Evolutionary conservation across 2,797 vertebrate species (phyloP), one percentile per base, ranked within the genome.

Genomic region (Rhinichthys osculus): DNA sequence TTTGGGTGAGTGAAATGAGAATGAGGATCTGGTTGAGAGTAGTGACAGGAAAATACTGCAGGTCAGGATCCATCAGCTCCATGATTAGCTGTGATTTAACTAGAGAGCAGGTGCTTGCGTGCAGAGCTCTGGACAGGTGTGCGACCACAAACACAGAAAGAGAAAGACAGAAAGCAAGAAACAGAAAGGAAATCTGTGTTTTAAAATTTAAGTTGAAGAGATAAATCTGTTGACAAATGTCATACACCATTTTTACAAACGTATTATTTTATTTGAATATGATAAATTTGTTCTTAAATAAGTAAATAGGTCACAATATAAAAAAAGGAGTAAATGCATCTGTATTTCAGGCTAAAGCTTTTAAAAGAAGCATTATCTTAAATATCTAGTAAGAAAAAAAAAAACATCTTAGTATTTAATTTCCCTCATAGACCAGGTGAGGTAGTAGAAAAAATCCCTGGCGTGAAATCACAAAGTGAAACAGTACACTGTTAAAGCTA

Each of bases 111-210:
- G 62, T 79, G 47, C 78, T 86, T 79, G 85, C 52, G 52, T 86
- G 87, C 64, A 86, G 78, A 84, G 87, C 78, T 59, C 54, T 70
- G 54, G 70, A 85, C 86, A 90, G 88, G 88, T 87, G 90, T 88
- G 85, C 66, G 23, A 82, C 90, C 86, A 85, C 88, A 86, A 76
- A 84, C 21, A 83, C 50, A 30, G 14, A 81, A 30, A 40, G 47
- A 81, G 23, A 69, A 21, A 50, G 16, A 79, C n/a, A 67, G 35
- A 35, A 21, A 8, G 27, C n/a, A 30, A 52, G 57, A 67, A 30
- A 67, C 7, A 54, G 59, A 77, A 47, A 72, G 35, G 17, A 33
- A 77, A 17, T 42, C n/a, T 14, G 42, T 17, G 35, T 38, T 50
- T 38, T n/a, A 3, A 70, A n/a, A 9, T n/a, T 10, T 30, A 14